These are phyloP conservation scores for Illadopsis cleaveri DNA, from an alignment of 2,113 vertebrate genomes.

Conservation along the genomic window DNA sequence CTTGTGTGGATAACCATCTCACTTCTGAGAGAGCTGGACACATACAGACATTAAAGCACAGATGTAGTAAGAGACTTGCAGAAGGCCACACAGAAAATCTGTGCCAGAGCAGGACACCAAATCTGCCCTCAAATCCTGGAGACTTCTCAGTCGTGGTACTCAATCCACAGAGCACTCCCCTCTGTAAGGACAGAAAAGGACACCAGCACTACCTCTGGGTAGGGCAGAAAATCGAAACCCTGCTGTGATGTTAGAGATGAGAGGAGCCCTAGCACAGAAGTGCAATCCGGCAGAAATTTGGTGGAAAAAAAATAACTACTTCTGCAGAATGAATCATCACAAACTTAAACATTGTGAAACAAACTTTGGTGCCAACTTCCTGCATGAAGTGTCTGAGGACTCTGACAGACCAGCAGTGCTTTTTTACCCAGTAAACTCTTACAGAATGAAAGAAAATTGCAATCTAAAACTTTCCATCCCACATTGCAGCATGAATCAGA, in stretches of 20 bases:
- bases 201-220: background rate
- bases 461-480: background rate
- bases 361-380: background rate
- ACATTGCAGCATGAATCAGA: background rate
- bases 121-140: background rate
- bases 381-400: background rate
- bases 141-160: rapidly evolving
- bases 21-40: background rate
- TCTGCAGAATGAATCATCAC: background rate
- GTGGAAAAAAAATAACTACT: background rate
- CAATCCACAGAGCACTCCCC: background rate
- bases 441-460: background rate
- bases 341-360: background rate
- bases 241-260: background rate
- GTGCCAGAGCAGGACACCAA: background rate
- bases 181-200: too few species aligned
- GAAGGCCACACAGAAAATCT: background rate
- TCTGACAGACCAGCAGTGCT: background rate
- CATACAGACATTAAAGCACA: background rate
- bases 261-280: background rate
- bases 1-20: background rate
- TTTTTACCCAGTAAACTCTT: background rate
- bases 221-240: rapidly evolving
- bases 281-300: background rate
- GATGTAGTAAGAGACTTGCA: too few species aligned